These are phyloP conservation scores for Chymomyza procnemis DNA, from an alignment of 2,888 invertebrate species.

Conservation along the genomic window DNA sequence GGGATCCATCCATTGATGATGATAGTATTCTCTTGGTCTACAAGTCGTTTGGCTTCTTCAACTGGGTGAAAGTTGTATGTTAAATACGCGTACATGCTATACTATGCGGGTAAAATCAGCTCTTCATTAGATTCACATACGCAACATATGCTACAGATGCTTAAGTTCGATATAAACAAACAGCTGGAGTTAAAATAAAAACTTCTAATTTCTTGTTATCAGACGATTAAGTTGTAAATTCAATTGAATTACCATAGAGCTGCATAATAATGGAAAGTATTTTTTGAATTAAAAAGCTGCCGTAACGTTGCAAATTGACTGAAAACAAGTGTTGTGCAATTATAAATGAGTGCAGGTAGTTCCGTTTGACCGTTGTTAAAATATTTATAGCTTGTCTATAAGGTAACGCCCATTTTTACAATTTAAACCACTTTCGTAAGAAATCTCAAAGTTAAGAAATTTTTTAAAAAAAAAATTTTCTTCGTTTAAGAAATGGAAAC, in stretches of 20 bases:
- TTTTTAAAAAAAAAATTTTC: background rate
- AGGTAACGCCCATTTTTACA: no score
- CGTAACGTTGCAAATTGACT: no score
- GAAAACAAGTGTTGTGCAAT: no score
- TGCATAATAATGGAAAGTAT: background rate
- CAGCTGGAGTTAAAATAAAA: background rate
- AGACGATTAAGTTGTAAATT: background rate
- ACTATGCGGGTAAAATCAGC: background rate
- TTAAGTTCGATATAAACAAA: background rate
- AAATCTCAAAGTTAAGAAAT: background rate
- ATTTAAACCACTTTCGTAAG: no score
- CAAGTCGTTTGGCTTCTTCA: constrained; percentile 31
- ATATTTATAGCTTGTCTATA: no score
- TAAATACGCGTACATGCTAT: constrained; percentile 8
- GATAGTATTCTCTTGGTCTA: constrained; percentile 28
- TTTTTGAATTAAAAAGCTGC: background rate
- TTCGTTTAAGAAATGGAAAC: background rate
- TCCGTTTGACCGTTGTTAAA: no score
- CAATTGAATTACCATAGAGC: background rate
- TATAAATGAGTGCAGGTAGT: no score
- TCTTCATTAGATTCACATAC: background rate
- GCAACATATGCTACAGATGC: background rate
- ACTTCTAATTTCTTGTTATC: background rate
- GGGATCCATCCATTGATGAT: constrained; percentile 43
- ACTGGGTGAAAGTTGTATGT: constrained; percentile 58